phyloP scores from a whole-genome alignment of 1,140 invertebrate genomes.

The Nomia melanderi region DNA sequence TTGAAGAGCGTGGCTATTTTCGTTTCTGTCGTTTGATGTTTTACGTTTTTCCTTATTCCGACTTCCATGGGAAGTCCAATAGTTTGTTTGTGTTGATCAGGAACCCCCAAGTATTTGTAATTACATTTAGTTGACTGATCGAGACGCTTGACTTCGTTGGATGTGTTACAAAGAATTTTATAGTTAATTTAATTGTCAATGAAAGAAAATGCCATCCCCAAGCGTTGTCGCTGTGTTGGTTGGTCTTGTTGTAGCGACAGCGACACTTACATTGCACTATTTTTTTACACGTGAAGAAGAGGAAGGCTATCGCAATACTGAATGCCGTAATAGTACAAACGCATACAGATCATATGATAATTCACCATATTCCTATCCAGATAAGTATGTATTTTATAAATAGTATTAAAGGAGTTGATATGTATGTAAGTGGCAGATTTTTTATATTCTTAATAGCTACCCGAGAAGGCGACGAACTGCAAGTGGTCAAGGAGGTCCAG shows the following conservation, averaged over 20 bases:
- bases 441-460: neutral
- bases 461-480: neutral
- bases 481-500: neutral
- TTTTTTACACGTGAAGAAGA: conserved; percentile 48
- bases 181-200: too few species aligned
- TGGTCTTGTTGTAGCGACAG: conserved; percentile 64
- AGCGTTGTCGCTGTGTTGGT: conserved; percentile 60
- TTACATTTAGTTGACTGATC: too few species aligned
- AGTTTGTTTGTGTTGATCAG: neutral
- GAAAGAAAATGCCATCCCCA: conserved; percentile 62
- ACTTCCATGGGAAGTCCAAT: neutral
- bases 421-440: neutral
- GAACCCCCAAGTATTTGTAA: too few species aligned
- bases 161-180: neutral
- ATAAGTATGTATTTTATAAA: neutral
- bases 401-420: neutral
- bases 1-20: neutral
- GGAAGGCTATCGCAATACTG: conserved; percentile 22
- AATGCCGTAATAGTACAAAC: neutral
- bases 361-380: neutral
- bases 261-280: conserved; percentile 64
- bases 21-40: neutral
- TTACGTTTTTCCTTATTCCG: neutral
- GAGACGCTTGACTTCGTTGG: neutral
- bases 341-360: too few species aligned